A percentile compares a stretch with the other conserved stretches of the same genome.
phyloP scores from a whole-genome alignment of 2,113 vertebrate genomes.

The Pollimyrus isidori region DNA sequence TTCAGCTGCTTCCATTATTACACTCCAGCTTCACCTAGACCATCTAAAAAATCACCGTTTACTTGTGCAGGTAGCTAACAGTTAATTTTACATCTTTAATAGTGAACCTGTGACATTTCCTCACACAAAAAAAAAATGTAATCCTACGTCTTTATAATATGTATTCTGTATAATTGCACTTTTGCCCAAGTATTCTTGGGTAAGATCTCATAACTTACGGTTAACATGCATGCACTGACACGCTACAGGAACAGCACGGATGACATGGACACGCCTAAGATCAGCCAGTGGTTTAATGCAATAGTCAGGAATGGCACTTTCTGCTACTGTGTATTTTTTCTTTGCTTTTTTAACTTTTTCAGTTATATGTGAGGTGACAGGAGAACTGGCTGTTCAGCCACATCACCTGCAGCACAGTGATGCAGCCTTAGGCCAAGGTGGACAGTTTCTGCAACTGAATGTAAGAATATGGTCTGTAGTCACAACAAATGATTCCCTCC shows the following conservation, averaged over 20 bases:
- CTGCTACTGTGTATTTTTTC: neutral
- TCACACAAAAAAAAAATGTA: neutral
- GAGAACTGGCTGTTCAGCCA: neutral
- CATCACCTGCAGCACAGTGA: neutral
- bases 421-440: neutral
- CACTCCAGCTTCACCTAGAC: conserved; percentile 6
- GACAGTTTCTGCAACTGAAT: neutral
- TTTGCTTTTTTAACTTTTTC: neutral
- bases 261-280: neutral
- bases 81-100: conserved; percentile 17
- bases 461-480: neutral
- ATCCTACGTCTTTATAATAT: conserved; percentile 30
- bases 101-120: conserved; percentile 10
- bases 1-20: conserved; percentile 18
- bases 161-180: conserved; percentile 36
- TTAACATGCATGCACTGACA: conserved; percentile 12
- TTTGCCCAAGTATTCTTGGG: conserved; percentile 13
- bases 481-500: neutral
- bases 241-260: neutral
- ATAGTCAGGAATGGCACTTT: neutral
- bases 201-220: neutral
- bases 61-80: conserved; percentile 6
- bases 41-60: conserved; percentile 2
- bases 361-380: neutral
- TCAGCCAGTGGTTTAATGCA: neutral